Conservation (phyloP, 2,113 vertebrate genomes). For the Rhinolophus sinicus region DNA sequence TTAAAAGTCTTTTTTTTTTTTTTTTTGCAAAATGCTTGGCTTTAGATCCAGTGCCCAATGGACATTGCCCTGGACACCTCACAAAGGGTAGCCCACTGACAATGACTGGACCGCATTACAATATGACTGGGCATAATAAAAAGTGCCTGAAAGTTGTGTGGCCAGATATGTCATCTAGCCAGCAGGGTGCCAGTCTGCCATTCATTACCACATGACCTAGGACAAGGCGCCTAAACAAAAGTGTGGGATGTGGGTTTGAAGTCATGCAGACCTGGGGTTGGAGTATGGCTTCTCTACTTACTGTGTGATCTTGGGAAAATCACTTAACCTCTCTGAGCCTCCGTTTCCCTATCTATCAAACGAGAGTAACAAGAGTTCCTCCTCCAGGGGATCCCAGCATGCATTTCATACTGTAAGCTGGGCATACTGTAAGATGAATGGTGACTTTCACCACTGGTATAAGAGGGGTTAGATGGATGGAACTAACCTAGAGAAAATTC, state of each 20-base stretch:
- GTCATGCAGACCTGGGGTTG: not conserved
- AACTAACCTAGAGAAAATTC: not conserved
- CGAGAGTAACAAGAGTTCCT: not conserved
- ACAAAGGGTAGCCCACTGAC: not conserved
- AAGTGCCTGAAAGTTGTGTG: not conserved
- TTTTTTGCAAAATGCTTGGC: not conserved
- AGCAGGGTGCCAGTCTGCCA: not conserved
- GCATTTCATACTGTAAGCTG: not conserved
- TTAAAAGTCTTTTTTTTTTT: not conserved
- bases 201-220: not conserved
- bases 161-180: not conserved
- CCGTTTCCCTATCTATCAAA: not conserved
- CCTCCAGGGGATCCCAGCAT: not conserved
- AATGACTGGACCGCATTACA: not conserved
- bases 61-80: not conserved
- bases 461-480: not conserved
- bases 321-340: not conserved
- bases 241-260: not conserved
- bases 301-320: not conserved
- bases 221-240: not conserved
- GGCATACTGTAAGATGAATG: not conserved
- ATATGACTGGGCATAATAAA: fast-evolving
- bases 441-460: not conserved
- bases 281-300: not conserved
- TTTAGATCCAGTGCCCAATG: not conserved